A percentile compares a stretch with the other conserved stretches of the same genome.
These are phyloP conservation scores for Drosophila acutilabella DNA, from an alignment of 2,888 invertebrate genomes.

Conservation along the genomic window DNA sequence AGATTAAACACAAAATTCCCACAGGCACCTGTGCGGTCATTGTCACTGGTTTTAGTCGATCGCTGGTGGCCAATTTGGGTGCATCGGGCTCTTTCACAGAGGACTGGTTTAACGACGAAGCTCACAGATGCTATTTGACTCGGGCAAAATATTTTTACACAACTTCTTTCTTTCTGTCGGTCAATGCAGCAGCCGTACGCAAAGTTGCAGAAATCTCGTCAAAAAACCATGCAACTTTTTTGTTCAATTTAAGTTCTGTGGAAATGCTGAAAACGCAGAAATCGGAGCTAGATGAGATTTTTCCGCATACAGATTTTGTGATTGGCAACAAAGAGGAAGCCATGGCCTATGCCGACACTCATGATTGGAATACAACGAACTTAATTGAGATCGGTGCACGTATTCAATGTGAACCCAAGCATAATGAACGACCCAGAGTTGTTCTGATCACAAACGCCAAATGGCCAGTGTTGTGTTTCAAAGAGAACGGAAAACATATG, in stretches of 20 bases:
- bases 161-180: slow-evolving; percentile 70
- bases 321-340: slow-evolving; percentile 68
- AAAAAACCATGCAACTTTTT: slow-evolving; percentile 30
- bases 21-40: slow-evolving; percentile 67
- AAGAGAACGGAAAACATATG: slow-evolving; percentile 52
- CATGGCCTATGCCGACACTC: slow-evolving; percentile 43
- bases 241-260: slow-evolving; percentile 68
- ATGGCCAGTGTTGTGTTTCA: slow-evolving; percentile 61
- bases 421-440: slow-evolving; percentile 41
- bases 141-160: slow-evolving; percentile 51
- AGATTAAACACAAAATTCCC: slow-evolving; percentile 42
- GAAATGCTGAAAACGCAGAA: slow-evolving; percentile 58
- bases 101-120: slow-evolving; percentile 52
- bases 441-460: slow-evolving; percentile 58
- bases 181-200: slow-evolving; percentile 34
- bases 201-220: slow-evolving; percentile 35
- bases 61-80: slow-evolving; percentile 69
- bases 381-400: slow-evolving; percentile 57
- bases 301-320: slow-evolving; percentile 57
- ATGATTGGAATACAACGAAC: slow-evolving; percentile 55
- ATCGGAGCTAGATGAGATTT: slow-evolving; percentile 22
- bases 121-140: slow-evolving; percentile 48
- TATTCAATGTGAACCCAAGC: slow-evolving; percentile 55
- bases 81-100: slow-evolving; percentile 58
- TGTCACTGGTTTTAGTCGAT: slow-evolving; percentile 47